Base-by-base conservation (phyloP, 2,797 vertebrate species). In the Sebastes reedi region DNA sequence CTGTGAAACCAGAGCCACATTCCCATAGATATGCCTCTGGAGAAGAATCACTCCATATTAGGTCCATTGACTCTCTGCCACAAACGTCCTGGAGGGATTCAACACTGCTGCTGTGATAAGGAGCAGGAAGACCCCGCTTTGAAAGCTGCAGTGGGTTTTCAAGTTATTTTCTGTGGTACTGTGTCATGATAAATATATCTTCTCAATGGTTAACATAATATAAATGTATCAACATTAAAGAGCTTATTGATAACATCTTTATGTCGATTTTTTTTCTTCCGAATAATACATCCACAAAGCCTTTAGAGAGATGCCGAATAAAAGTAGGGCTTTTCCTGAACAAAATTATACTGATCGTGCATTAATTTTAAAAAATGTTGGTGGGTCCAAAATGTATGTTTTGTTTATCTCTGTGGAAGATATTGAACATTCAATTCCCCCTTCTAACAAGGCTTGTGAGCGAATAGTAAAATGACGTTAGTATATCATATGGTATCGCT, bases 1-100 rank as follows among this genome's bases (percentile, higher is more conserved):
- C 91, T 91, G 90, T 91, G 88, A 90, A 93, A 88, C 77, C 66
- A 72, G 81, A 87, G 89, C 80, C 81, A 79, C 61, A 82, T 82
- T 89, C 80, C 90, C 85, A 85, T 85, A 75, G 75, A 90, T 65
- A 62, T 58, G 84, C 84, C 91, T 75, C 90, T 65, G 50, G 92
- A 94, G 93, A 89, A 83, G 83, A 87, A 94, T 91, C 84, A 77
- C 81, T 92, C 90, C 79, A 88, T 85, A 89, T 94, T 91, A 93
- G 87, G 87, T 69, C 67, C 84, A 88, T 88, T 92, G 93, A 93
- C 84, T 88, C 90, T 86, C 77, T 87, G 87, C 75, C 83, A 82
- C 86, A 82, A 69, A 52, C 67, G 55, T 91, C 90, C 84, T 39
- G 54, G 59, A 81, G 83, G 92, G 25, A 93, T 86, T 90, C 79